Percentiles rank a stretch among this genome's conserved stretches.
phyloP scores from a whole-genome alignment of 2,888 invertebrate species.

The Hypomecis punctinalis region DNA sequence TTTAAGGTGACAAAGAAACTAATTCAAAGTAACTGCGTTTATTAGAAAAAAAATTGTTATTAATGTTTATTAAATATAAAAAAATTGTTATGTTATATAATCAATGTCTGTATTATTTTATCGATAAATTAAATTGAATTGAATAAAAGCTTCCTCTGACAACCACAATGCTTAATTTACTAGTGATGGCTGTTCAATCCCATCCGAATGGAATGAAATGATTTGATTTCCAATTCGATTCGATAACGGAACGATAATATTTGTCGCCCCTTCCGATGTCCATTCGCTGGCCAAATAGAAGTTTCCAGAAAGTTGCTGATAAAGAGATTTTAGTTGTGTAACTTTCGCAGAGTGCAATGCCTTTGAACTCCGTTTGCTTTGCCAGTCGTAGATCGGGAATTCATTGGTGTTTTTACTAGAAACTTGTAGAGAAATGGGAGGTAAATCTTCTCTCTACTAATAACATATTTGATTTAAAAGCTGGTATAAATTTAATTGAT shows the following conservation, averaged over 20 bases:
- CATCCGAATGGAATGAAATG: background rate
- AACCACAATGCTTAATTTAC: constrained; percentile 3
- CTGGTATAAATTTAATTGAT: too few species aligned
- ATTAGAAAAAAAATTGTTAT: too few species aligned
- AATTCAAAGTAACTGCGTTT: too few species aligned
- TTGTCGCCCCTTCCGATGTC: constrained; percentile 16
- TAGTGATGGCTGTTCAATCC: constrained; percentile 10
- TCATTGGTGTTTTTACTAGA: too few species aligned
- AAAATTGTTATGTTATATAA: too few species aligned
- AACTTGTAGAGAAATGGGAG: too few species aligned
- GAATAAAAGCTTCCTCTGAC: background rate
- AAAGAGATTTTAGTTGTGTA: constrained; percentile 4
- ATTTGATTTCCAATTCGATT: constrained; percentile 12
- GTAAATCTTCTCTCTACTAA: too few species aligned
- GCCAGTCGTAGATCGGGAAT: too few species aligned
- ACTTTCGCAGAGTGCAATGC: constrained; percentile 3
- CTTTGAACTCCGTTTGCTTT: constrained; percentile 1
- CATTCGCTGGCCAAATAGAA: constrained; percentile 7
- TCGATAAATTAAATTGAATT: background rate
- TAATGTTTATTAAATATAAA: too few species aligned
- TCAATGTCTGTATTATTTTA: too few species aligned
- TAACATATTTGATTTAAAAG: too few species aligned
- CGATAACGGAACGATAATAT: constrained; percentile 33
- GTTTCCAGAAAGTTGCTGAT: constrained; percentile 13
- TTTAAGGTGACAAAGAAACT: too few species aligned